These are phyloP conservation scores for Ormia ochracea DNA, from an alignment of 2,888 invertebrate genomes.

Conservation along the genomic window DNA sequence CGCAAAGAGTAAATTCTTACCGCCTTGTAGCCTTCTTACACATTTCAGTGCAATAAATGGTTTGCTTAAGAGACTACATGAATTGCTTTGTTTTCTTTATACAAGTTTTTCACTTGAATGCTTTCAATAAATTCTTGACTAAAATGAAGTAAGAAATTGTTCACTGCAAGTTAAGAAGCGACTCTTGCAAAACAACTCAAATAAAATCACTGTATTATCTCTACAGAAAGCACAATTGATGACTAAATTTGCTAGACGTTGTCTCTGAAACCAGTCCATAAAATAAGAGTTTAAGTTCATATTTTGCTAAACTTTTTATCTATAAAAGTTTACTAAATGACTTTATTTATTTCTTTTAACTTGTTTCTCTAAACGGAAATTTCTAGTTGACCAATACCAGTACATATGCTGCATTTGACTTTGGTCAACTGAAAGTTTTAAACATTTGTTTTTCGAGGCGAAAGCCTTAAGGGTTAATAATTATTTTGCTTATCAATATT, in stretches of 20 bases:
- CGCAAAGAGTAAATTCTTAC: too few relatives aligned
- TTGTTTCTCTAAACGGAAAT: conserved; percentile 33
- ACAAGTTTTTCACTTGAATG: too few relatives aligned
- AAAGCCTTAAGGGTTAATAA: conserved; percentile 43
- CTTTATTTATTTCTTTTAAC: conserved; percentile 32
- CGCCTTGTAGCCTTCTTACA: too few relatives aligned
- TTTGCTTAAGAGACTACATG: too few relatives aligned
- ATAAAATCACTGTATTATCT: background rate
- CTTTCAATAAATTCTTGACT: background rate
- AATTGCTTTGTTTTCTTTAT: too few relatives aligned
- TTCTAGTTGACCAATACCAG: conserved; percentile 45
- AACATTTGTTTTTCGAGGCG: background rate
- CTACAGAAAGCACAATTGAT: conserved; percentile 24
- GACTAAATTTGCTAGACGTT: conserved; percentile 12
- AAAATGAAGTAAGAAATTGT: conserved; percentile 39
- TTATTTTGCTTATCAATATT: conserved; percentile 32
- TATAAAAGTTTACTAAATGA: conserved; percentile 25
- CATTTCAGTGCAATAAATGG: too few relatives aligned
- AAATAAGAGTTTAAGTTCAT: conserved; percentile 5
- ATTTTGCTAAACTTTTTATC: conserved; percentile 44
- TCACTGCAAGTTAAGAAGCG: conserved; percentile 51
- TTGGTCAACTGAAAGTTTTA: conserved; percentile 39
- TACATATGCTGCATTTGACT: conserved; percentile 48
- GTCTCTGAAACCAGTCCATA: background rate
- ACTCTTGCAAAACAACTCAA: conserved; percentile 5